Evolutionary conservation across 2,797 vertebrate genomes (phyloP).

Genomic region (Caiman crocodilus): DNA sequence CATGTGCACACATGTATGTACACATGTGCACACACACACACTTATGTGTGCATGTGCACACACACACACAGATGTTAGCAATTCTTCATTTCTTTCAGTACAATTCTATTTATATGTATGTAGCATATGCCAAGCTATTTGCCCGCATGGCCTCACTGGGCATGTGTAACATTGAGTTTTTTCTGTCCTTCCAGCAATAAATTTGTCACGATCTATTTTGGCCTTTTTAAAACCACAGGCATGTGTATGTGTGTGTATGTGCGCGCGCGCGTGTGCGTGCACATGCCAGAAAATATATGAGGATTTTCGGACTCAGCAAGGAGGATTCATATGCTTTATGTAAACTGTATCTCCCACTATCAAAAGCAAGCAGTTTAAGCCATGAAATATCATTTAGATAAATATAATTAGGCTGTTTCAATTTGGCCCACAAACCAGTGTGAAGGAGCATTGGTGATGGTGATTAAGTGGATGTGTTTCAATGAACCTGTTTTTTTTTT

Average conservation of each 20-base stretch:
- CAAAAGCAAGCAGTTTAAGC: constrained; percentile 39
- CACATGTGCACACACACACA: too few relatives aligned
- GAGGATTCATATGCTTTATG: constrained; percentile 4
- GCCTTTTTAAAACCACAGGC: constrained; percentile 7
- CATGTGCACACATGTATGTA: background rate
- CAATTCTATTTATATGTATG: constrained; percentile 61
- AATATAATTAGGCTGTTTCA: constrained; percentile 3
- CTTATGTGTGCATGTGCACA: too few relatives aligned
- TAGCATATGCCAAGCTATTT: constrained; percentile 67
- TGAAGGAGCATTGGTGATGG: background rate
- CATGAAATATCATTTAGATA: constrained; percentile 18
- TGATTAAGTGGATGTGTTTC: background rate
- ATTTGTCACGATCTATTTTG: constrained; percentile 50
- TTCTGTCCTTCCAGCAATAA: constrained; percentile 40
- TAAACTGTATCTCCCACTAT: constrained; percentile 15
- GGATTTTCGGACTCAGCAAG: constrained; percentile 43
- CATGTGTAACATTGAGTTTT: constrained; percentile 34
- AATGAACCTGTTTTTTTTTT: background rate
- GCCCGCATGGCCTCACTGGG: constrained; percentile 66
- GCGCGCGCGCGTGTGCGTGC: background rate
- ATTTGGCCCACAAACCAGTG: background rate
- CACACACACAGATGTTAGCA: constrained; percentile 62
- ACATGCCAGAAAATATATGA: constrained; percentile 51
- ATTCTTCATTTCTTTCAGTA: constrained; percentile 62
- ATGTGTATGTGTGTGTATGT: background rate